These are phyloP conservation scores for Boulengeromyrus knoepffleri DNA, from an alignment of 2,113 vertebrate species.

Conservation along the genomic window DNA sequence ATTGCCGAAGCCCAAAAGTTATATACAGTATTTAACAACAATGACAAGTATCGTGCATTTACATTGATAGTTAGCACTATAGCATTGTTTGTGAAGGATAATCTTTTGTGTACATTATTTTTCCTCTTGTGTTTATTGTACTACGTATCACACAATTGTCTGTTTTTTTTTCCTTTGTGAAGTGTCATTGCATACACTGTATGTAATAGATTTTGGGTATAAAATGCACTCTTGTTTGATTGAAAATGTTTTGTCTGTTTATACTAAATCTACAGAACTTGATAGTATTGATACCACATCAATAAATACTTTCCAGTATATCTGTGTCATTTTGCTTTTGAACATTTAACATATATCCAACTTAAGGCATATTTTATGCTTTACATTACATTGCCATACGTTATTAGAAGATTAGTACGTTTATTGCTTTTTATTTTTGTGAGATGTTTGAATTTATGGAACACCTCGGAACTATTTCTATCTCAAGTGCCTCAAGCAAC, in stretches of 20 bases:
- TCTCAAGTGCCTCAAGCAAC: neutral
- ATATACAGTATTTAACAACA: slow-evolving; percentile 57
- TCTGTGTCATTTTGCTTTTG: neutral
- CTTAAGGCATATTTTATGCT: neutral
- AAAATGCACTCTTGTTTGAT: slow-evolving; percentile 80
- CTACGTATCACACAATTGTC: slow-evolving; percentile 55
- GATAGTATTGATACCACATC: slow-evolving; percentile 84
- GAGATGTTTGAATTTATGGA: neutral
- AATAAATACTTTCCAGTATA: slow-evolving; percentile 77
- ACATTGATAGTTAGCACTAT: slow-evolving; percentile 57
- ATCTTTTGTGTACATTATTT: slow-evolving; percentile 51
- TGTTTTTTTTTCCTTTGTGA: slow-evolving; percentile 54
- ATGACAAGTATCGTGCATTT: slow-evolving; percentile 56
- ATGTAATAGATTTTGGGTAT: slow-evolving; percentile 74
- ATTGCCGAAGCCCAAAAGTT: slow-evolving; percentile 54
- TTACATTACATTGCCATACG: neutral
- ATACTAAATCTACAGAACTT: slow-evolving; percentile 80
- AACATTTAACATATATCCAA: neutral
- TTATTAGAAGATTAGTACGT: neutral
- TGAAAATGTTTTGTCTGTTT: slow-evolving; percentile 76
- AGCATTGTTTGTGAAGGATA: slow-evolving; percentile 58
- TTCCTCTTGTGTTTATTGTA: slow-evolving; percentile 54
- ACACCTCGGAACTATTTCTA: neutral
- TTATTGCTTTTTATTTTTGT: neutral
- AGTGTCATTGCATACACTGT: slow-evolving; percentile 73